These are phyloP conservation scores for Lamellibrachia satsuma DNA, from an alignment of 2,888 invertebrate genomes.

Conservation along the genomic window DNA sequence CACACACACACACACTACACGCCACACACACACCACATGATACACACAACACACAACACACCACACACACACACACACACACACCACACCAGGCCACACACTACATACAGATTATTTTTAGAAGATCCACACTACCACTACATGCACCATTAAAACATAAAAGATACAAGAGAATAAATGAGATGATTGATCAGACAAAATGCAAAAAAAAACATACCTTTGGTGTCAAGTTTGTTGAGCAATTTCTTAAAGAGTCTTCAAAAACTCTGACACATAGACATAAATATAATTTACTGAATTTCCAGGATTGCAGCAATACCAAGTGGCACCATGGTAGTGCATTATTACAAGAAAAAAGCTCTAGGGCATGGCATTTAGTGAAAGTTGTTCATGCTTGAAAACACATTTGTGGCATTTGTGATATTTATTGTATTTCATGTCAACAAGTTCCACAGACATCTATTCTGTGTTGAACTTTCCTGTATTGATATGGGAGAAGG, in stretches of 20 bases:
- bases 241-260: background rate
- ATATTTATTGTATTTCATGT: background rate
- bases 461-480: background rate
- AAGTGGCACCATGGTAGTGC: background rate
- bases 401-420: background rate
- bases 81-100: too few species aligned
- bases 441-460: background rate
- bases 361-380: background rate
- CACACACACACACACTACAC: too few species aligned
- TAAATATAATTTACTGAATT: background rate
- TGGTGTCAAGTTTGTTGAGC: background rate
- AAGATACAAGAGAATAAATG: background rate
- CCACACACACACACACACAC: too few species aligned
- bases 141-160: background rate
- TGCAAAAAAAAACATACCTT: background rate
- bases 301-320: background rate
- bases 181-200: background rate
- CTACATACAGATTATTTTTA: background rate
- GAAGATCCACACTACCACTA: background rate
- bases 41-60: too few species aligned
- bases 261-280: background rate
- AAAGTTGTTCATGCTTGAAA: background rate
- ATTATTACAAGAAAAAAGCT: background rate
- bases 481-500: too few species aligned
- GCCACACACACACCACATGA: too few species aligned